Conservation (phyloP, 2,888 invertebrate species). For the Peribatodes rhomboidaria region DNA sequence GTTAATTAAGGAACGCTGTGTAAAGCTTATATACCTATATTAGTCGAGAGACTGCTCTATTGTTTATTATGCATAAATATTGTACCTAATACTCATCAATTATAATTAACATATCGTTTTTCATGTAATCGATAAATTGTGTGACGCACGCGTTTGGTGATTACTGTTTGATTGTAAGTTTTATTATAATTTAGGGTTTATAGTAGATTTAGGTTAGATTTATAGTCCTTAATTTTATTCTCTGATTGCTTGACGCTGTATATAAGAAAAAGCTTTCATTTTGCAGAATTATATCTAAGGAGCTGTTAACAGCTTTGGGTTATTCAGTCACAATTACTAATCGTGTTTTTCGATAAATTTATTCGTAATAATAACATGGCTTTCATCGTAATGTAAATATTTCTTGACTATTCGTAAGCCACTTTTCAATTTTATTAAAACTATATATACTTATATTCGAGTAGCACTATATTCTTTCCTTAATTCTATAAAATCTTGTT, state of each 20-base stretch:
- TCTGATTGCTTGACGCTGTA: conserved; percentile 55
- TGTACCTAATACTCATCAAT: conserved; percentile 74
- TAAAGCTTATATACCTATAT: conserved; percentile 71
- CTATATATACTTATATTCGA: conserved; percentile 39
- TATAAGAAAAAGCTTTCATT: conserved; percentile 55
- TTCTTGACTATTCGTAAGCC: conserved; percentile 68
- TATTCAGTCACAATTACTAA: conserved; percentile 50
- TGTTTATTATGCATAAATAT: conserved; percentile 53
- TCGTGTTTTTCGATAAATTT: conserved; percentile 72
- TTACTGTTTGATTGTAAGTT: conserved; percentile 66
- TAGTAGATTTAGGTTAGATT: conserved; percentile 51
- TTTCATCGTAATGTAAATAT: conserved; percentile 71
- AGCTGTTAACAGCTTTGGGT: conserved; percentile 59
- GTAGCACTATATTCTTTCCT: conserved; percentile 42
- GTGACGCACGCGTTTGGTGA: conserved; percentile 71
- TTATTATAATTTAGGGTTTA: conserved; percentile 63
- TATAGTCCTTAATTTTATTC: conserved; percentile 59
- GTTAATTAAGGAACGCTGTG: conserved; percentile 79
- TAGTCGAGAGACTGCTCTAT: conserved; percentile 59
- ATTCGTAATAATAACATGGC: conserved; percentile 43
- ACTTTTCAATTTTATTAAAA: conserved; percentile 71
- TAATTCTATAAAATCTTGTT: conserved; percentile 33
- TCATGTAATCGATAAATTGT: conserved; percentile 63
- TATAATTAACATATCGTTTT: conserved; percentile 77
- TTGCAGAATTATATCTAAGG: conserved; percentile 38